Evolutionary conservation across 2,888 invertebrate species (phyloP).

Genomic region (Microctonus brassicae): DNA sequence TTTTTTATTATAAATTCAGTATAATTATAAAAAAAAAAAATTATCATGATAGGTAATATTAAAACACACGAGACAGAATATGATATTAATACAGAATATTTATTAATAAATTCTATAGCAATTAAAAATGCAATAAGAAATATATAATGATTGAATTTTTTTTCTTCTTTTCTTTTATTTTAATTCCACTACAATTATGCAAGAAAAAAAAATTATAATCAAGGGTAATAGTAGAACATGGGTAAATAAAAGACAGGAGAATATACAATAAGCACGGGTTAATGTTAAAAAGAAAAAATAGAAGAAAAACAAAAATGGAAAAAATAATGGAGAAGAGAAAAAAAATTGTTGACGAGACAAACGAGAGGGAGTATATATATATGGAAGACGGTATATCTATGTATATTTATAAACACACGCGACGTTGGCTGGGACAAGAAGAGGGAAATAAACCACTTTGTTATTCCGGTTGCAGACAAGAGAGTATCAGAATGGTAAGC

Average conservation of each 20-base stretch:
- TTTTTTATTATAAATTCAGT: too few relatives aligned
- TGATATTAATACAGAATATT: too few relatives aligned
- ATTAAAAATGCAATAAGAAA: not conserved
- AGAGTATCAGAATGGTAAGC: conserved; percentile 66
- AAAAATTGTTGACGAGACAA: conserved; percentile 14
- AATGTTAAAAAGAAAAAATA: too few relatives aligned
- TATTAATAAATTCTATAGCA: not conserved
- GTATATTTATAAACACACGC: not conserved
- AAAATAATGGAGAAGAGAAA: not conserved
- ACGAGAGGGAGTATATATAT: not conserved
- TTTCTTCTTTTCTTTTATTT: not conserved
- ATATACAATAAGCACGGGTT: not conserved
- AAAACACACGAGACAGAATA: too few relatives aligned
- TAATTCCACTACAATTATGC: not conserved
- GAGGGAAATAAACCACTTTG: conserved; percentile 51
- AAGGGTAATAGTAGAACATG: not conserved
- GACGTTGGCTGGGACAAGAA: conserved; percentile 3
- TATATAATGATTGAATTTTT: too few relatives aligned
- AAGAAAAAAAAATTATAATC: not conserved
- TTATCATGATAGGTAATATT: too few relatives aligned
- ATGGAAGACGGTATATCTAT: too few relatives aligned
- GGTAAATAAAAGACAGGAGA: not conserved
- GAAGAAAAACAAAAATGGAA: too few relatives aligned
- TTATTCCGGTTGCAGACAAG: conserved; percentile 61
- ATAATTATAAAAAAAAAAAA: too few relatives aligned